A percentile compares a stretch with the other conserved stretches of the same genome.
Evolutionary conservation across 2,797 vertebrate species (phyloP).

Genomic region (Spatula versicolor): DNA sequence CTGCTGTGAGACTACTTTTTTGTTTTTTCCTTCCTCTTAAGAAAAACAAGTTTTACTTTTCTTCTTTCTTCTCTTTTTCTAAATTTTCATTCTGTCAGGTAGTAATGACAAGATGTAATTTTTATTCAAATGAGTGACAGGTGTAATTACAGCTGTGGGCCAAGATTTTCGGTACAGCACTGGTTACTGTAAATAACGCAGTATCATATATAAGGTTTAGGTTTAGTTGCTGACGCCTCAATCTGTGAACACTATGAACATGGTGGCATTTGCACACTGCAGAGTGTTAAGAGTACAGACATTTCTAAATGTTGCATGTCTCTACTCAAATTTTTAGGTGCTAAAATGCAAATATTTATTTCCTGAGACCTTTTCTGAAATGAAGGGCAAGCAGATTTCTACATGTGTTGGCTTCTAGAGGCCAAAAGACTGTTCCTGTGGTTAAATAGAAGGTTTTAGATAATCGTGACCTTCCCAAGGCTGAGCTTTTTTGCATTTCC

Average conservation of each 20-base stretch:
- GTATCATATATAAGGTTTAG: background rate
- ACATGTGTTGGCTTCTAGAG: background rate
- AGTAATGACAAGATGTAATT: background rate
- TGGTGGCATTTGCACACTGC: background rate
- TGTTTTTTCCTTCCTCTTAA: background rate
- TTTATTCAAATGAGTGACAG: background rate
- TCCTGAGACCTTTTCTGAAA: background rate
- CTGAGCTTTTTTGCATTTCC: background rate
- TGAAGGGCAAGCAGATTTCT: background rate
- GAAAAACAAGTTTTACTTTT: background rate
- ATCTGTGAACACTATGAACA: background rate
- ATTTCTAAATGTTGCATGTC: background rate
- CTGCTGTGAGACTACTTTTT: background rate
- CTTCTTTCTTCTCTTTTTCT: background rate
- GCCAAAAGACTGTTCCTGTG: background rate
- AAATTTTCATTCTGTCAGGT: background rate
- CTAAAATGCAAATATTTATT: background rate
- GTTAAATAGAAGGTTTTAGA: constrained; percentile 10
- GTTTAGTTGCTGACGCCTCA: background rate
- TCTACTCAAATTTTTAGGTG: constrained; percentile 2
- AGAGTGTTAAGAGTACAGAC: background rate
- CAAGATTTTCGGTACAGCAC: background rate
- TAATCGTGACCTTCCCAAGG: background rate
- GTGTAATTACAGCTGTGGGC: constrained; percentile 15
- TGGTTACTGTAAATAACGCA: constrained; percentile 4